These are phyloP conservation scores for Apomyelois bistriatella DNA, from an alignment of 2,888 invertebrate genomes.

Conservation along the genomic window DNA sequence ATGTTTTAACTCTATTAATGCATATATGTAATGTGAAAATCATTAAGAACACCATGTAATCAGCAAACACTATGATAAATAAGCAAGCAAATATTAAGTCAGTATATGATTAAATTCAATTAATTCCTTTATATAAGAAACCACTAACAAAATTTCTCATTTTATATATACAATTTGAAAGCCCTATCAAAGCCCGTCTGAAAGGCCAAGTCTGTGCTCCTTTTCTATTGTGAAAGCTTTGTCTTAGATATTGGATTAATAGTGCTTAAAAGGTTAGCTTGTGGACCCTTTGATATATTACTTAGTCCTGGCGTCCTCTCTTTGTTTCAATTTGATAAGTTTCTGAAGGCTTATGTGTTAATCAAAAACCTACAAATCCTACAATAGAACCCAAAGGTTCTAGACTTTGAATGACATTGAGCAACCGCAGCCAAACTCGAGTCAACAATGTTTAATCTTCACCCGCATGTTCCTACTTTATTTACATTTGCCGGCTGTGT, in stretches of 20 bases:
- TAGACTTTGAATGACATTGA: neutral
- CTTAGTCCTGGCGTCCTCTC: neutral
- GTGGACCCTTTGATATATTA: slow-evolving; percentile 19
- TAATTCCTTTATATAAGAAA: no score
- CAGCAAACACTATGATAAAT: no score
- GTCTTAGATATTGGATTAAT: slow-evolving; percentile 35
- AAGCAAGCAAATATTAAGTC: no score
- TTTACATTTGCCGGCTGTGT: slow-evolving; percentile 23
- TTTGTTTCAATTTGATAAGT: neutral
- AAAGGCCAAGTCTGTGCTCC: slow-evolving; percentile 47
- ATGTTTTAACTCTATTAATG: no score
- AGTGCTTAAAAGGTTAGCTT: slow-evolving; percentile 37
- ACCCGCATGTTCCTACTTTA: slow-evolving; percentile 33
- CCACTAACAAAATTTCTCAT: no score
- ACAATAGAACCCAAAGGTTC: neutral
- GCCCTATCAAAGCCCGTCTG: slow-evolving; percentile 37
- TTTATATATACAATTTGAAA: slow-evolving; percentile 8
- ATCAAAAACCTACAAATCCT: neutral
- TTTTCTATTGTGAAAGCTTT: slow-evolving; percentile 34
- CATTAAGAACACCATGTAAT: no score
- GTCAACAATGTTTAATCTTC: slow-evolving; percentile 23
- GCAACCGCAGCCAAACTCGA: slow-evolving; percentile 23
- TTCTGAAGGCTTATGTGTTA: neutral
- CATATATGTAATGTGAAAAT: no score
- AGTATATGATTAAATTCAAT: no score